These are phyloP conservation scores for Rallus crepitans DNA, from an alignment of 2,797 vertebrate genomes.

Conservation along the genomic window DNA sequence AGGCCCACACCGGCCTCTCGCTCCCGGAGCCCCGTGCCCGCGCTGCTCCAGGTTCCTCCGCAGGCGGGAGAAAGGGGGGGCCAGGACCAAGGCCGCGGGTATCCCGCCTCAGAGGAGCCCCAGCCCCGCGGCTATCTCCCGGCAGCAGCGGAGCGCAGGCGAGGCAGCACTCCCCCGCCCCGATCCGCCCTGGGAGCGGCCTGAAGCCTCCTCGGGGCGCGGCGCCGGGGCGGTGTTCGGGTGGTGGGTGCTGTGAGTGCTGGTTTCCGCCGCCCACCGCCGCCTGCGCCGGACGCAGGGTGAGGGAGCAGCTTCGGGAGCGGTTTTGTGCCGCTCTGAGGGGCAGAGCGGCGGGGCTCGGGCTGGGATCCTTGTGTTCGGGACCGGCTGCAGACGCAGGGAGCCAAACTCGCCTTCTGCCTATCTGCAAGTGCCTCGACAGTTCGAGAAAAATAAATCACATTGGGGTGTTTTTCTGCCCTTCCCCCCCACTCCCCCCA, in stretches of 20 bases:
- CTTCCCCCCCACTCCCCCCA: no score
- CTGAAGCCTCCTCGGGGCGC: neutral
- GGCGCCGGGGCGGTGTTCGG: no score
- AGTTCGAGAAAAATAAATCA: no score
- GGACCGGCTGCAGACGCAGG: rapidly evolving
- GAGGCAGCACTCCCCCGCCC: rapidly evolving
- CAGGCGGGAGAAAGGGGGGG: no score
- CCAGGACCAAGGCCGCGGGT: neutral
- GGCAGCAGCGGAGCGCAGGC: no score
- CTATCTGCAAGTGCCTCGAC: neutral
- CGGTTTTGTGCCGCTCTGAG: no score
- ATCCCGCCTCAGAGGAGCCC: neutral
- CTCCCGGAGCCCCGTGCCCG: rapidly evolving
- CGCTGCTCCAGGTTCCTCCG: neutral
- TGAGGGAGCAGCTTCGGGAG: no score
- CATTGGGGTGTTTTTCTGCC: neutral
- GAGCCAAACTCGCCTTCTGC: no score
- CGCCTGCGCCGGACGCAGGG: no score
- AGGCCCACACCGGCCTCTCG: neutral
- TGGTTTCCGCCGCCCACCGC: neutral
- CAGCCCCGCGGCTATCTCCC: neutral
- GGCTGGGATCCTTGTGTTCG: rapidly evolving
- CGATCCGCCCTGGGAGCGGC: neutral
- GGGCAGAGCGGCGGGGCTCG: rapidly evolving
- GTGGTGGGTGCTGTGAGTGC: no score